Evolutionary conservation across 1,140 invertebrate genomes (phyloP), one percentile per base, ranked within the genome.

Genomic region (Drosophila ohnishii): DNA sequence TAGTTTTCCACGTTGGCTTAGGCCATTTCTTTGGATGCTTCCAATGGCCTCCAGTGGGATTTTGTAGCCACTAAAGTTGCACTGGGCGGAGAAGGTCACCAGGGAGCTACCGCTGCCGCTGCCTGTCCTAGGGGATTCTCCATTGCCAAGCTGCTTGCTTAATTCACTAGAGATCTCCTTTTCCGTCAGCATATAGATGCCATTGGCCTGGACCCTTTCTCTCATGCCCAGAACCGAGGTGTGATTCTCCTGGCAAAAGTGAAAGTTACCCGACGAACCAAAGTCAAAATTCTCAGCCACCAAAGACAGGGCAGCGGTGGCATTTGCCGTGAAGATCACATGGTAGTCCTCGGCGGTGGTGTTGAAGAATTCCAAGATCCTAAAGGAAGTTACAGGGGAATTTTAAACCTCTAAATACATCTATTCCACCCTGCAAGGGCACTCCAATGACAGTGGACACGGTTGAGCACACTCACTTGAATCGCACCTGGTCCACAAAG

Each of bases 211-310:
- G 1, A 92, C 92, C 70, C 95, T 66, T 92, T 96, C 96, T 90
- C 98, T 93, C 94, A 99, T 96, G 16, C 98, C 98, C 67, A 99
- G 93, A 3, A 98, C 97, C 6, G 98, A 99, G 2, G 98, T 99
- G 88, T 99, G 98, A 91, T 97, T 99, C 90, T 99, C 98, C 84
- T 95, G 94, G 40, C 96, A 92, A 90, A 99, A 98, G 16, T 95
- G 94, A 91, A 98, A 97, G 44, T 93, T 92, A 19, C 96, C 96
- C 14, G 71, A 45, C 0, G 37, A 25, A 14, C 63, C 67, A 90
- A 95, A 97, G 44, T 93, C 81, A 92, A 99, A 99, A 74, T 94
- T 93, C 91, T 99, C 97, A 3, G 95, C 96, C 11, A 98, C 92
- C 53, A 96, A 79, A 93, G 98, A 98, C 6, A 99, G 89, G 1